Evolutionary conservation across 2,797 vertebrate genomes (phyloP).

Genomic region (Acanthornis magna): DNA sequence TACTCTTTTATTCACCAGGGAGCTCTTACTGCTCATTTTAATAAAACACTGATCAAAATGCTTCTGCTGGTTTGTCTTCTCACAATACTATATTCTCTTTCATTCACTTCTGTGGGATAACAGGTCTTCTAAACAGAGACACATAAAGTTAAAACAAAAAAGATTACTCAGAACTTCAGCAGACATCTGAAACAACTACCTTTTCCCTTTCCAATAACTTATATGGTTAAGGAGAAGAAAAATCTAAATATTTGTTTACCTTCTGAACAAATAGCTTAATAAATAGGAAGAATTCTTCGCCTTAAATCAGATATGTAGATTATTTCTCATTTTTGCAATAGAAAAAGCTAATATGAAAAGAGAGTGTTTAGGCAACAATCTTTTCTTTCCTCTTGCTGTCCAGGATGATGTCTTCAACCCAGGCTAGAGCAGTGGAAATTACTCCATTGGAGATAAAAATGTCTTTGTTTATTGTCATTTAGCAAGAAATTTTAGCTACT

Average conservation of each 20-base stretch:
- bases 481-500: background rate
- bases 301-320: background rate
- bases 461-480: background rate
- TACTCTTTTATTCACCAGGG: background rate
- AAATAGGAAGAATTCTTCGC: background rate
- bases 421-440: background rate
- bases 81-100: background rate
- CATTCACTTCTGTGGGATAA: background rate
- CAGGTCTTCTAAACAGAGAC: background rate
- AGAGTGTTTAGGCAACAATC: background rate
- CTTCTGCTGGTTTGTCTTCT: background rate
- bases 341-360: background rate
- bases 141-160: background rate
- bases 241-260: background rate
- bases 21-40: background rate
- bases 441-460: background rate
- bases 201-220: background rate
- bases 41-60: background rate
- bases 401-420: background rate
- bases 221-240: background rate
- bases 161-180: background rate
- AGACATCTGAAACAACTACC: background rate
- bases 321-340: background rate
- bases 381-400: background rate
- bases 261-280: background rate